phyloP scores from a whole-genome alignment of 1,140 invertebrate species.

The Drosophila ambigua region DNA sequence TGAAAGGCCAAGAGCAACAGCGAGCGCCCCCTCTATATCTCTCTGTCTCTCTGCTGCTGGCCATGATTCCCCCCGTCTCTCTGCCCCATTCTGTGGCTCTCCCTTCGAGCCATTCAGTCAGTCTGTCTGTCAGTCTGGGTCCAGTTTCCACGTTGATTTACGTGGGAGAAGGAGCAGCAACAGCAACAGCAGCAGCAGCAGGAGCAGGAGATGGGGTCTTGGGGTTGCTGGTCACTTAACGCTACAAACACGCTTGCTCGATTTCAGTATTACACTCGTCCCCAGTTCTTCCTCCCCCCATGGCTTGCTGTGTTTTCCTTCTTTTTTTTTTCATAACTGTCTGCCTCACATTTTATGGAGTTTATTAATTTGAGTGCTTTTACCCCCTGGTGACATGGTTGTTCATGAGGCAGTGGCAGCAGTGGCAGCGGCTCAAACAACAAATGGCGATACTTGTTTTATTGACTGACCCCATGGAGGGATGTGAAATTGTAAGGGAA shows the following conservation, averaged over 20 bases:
- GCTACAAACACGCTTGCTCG: constrained; percentile 49
- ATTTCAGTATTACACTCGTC: background rate
- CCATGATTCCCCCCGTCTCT: background rate
- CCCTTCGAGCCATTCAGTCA: background rate
- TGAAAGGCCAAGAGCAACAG: constrained; percentile 75
- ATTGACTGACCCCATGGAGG: constrained; percentile 57
- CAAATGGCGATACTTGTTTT: constrained; percentile 74
- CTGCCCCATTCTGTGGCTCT: too few relatives aligned
- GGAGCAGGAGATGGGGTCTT: background rate
- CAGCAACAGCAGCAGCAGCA: background rate
- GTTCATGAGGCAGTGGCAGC: constrained; percentile 16
- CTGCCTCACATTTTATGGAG: constrained; percentile 79
- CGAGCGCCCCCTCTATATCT: too few relatives aligned
- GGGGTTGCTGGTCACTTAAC: constrained; percentile 67
- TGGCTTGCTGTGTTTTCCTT: constrained; percentile 11
- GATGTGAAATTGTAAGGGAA: too few relatives aligned
- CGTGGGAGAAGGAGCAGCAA: constrained; percentile 5
- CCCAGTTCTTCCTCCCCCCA: background rate
- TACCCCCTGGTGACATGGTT: constrained; percentile 68
- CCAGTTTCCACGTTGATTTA: constrained; percentile 71
- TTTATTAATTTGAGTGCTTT: constrained; percentile 82
- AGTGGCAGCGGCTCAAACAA: constrained; percentile 16
- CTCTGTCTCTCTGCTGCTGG: too few relatives aligned
- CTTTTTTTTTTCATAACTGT: constrained; percentile 71
- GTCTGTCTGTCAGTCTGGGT: constrained; percentile 33